These are phyloP conservation scores for Machimus rusticus DNA, from an alignment of 2,888 invertebrate species.

Conservation along the genomic window DNA sequence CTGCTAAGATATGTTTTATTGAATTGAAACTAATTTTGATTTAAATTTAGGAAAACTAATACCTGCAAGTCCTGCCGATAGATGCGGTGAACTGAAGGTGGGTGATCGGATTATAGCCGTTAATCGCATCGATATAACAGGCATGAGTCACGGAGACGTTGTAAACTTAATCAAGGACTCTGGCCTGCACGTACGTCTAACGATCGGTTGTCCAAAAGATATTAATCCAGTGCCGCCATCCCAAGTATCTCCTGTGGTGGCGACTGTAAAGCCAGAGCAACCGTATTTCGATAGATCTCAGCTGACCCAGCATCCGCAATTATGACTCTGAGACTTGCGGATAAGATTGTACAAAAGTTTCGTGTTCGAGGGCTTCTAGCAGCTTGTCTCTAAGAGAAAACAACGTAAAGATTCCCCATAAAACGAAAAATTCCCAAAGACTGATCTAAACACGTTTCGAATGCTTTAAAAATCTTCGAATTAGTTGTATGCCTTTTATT, in stretches of 20 bases:
- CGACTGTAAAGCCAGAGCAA: conserved; percentile 45
- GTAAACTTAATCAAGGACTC: conserved; percentile 97
- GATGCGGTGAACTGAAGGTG: conserved; percentile 88
- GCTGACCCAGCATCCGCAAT: conserved; percentile 58
- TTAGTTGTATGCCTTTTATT: not conserved
- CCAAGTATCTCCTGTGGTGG: conserved; percentile 50
- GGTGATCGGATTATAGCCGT: conserved; percentile 97
- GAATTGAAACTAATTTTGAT: not conserved
- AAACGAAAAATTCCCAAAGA: conserved; percentile 18
- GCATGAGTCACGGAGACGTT: conserved; percentile 94
- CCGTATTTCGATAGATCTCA: conserved; percentile 52
- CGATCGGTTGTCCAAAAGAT: conserved; percentile 67
- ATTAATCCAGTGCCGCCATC: not conserved
- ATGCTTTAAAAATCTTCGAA: conserved; percentile 1
- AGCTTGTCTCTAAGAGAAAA: not conserved
- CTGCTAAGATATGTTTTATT: not conserved
- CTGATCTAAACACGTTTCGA: not conserved
- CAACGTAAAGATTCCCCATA: not conserved
- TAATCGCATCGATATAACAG: conserved; percentile 89
- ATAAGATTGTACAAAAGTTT: conserved; percentile 62
- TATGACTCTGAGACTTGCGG: conserved; percentile 63
- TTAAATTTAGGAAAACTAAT: conserved; percentile 82
- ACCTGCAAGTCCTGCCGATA: conserved; percentile 93
- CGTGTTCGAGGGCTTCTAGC: conserved; percentile 51
- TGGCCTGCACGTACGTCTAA: conserved; percentile 87